Percentiles rank a stretch among this genome's conserved stretches.
Conservation (phyloP, 2,797 vertebrate species). For the Hippoglossus hippoglossus region DNA sequence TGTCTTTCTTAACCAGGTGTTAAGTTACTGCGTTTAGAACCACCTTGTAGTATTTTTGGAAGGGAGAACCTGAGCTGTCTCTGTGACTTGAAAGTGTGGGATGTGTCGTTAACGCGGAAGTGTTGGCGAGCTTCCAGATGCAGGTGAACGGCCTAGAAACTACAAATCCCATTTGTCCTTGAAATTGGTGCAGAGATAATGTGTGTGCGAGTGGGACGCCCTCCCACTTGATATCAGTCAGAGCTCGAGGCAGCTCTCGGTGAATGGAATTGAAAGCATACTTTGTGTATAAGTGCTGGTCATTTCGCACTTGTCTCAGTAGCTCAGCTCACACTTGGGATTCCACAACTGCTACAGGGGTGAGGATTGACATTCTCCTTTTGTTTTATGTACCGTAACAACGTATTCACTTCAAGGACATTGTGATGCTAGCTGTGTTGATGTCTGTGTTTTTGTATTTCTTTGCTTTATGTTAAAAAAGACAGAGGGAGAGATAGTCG, state of each 20-base stretch:
- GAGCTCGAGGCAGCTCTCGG: slow-evolving; percentile 48
- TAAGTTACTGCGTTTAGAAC: neutral
- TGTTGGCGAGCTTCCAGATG: neutral
- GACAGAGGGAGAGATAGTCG: neutral
- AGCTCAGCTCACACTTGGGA: slow-evolving; percentile 9
- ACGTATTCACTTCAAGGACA: slow-evolving; percentile 7
- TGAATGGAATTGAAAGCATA: slow-evolving; percentile 30
- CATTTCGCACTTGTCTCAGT: slow-evolving; percentile 23
- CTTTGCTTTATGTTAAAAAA: neutral
- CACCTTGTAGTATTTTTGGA: slow-evolving; percentile 11
- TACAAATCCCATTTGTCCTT: slow-evolving; percentile 69
- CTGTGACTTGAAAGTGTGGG: slow-evolving; percentile 10
- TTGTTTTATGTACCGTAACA: neutral
- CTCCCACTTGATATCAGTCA: slow-evolving; percentile 47
- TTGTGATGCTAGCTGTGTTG: slow-evolving; percentile 12
- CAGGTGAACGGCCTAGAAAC: slow-evolving; percentile 43
- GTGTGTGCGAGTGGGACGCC: slow-evolving; percentile 12
- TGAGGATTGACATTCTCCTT: slow-evolving; percentile 46
- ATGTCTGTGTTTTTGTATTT: neutral
- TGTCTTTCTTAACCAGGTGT: neutral
- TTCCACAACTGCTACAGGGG: slow-evolving; percentile 38
- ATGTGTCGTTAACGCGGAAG: slow-evolving; percentile 3
- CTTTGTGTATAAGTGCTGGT: slow-evolving; percentile 28
- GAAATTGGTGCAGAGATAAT: slow-evolving; percentile 58
- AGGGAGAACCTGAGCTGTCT: slow-evolving; percentile 14